phyloP scores from a whole-genome alignment of 2,797 vertebrate species.

The Sebastes minor region DNA sequence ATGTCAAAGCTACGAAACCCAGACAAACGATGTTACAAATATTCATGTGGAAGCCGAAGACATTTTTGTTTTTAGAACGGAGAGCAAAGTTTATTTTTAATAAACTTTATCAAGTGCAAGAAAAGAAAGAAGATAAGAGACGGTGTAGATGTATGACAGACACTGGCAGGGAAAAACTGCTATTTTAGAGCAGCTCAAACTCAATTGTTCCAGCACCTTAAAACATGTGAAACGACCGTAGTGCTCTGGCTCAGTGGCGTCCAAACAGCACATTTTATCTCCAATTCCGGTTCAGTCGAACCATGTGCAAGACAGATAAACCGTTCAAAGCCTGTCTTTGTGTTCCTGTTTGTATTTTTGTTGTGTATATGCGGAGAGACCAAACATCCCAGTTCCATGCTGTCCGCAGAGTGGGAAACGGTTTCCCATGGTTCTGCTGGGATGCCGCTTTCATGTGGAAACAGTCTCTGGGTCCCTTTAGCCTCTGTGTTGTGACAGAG shows the following conservation, averaged over 20 bases:
- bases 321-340: constrained; percentile 57
- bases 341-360: constrained; percentile 65
- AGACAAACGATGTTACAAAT: not conserved
- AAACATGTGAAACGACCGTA: not conserved
- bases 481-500: constrained; percentile 74
- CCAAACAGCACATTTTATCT: constrained; percentile 40
- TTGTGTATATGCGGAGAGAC: constrained; percentile 62
- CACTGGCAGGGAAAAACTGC: not conserved
- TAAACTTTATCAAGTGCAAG: not conserved
- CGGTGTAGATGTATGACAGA: not conserved
- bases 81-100: not conserved
- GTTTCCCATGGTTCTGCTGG: constrained; percentile 70
- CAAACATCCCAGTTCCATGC: constrained; percentile 59
- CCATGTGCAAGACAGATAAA: constrained; percentile 71
- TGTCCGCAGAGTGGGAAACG: constrained; percentile 50
- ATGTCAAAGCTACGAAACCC: constrained; percentile 6
- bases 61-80: not conserved
- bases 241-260: constrained; percentile 6
- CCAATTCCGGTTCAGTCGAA: constrained; percentile 23
- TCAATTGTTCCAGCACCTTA: constrained; percentile 31
- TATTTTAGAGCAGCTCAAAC: constrained; percentile 18
- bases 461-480: constrained; percentile 66
- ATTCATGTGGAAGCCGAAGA: not conserved
- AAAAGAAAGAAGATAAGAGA: not conserved
- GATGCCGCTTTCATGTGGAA: constrained; percentile 77